Evolutionary conservation across 30 jellyfish, hydroid and myxozoan species (phyloP).

Genomic region (Aurelia sp.): DNA sequence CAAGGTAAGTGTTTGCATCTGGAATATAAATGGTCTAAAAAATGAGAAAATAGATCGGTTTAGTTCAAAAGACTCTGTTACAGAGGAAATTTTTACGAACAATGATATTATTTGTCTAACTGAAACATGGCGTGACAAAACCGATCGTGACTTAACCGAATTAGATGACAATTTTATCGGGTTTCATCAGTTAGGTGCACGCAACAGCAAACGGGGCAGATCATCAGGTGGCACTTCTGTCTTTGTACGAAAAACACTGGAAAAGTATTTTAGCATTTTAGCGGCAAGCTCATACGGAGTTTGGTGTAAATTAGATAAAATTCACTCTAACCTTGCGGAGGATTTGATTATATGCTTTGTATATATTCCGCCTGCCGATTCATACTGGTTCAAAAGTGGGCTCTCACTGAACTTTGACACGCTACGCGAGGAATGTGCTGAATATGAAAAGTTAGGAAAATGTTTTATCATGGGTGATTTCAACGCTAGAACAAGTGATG

Average conservation of each 20-base stretch:
- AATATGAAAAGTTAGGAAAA: no score
- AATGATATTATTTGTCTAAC: slow-evolving; percentile 41
- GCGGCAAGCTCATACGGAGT: slow-evolving; percentile 16
- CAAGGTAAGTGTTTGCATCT: not conserved
- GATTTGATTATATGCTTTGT: slow-evolving; percentile 38
- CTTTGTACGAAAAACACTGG: slow-evolving; percentile 18
- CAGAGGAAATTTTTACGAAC: not conserved
- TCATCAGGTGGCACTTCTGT: slow-evolving; percentile 55
- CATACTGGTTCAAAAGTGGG: slow-evolving; percentile 29
- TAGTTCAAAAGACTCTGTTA: slow-evolving; percentile 18
- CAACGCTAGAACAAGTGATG: slow-evolving; percentile 31
- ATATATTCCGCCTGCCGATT: slow-evolving; percentile 41
- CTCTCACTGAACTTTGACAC: slow-evolving; percentile 26
- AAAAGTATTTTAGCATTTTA: slow-evolving; percentile 4
- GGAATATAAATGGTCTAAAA: slow-evolving; percentile 12
- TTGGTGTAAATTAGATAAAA: slow-evolving; percentile 32
- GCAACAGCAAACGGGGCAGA: slow-evolving; percentile 24
- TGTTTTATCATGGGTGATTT: no score
- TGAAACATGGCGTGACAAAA: slow-evolving; percentile 53
- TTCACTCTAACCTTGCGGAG: not conserved
- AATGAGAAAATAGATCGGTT: not conserved
- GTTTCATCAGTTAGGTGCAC: slow-evolving; percentile 29
- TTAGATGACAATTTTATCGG: slow-evolving; percentile 15
- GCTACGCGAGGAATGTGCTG: no score
- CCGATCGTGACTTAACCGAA: not conserved